Base-by-base conservation (phyloP, 2,797 vertebrate genomes). In the Lacerta viridis region DNA sequence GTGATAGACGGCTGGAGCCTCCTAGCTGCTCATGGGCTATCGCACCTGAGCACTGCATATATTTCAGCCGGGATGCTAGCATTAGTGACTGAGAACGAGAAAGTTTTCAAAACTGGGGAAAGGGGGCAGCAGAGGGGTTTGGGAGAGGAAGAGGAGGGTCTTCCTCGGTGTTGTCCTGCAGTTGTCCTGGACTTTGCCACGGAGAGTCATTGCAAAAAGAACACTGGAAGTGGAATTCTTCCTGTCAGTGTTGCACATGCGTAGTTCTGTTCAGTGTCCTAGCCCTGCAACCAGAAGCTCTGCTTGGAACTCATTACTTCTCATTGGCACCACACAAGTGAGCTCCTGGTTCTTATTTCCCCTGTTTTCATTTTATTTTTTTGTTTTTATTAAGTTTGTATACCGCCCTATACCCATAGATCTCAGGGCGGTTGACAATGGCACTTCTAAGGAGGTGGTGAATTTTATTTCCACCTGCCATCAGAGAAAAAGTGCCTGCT, bases 381-480 rank as follows among this genome's bases (percentile, higher is more conserved):
- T 55, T 55, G 50, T 55, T 55, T 55, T 55, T 55, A 55, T 55
- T 55, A 55, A 55, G 15, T 55, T 55, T 55, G 13, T 55, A 55
- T 55, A 55, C 50, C 13, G 0, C 50, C 50, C 50, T 55, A 15
- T 15, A 55, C 50, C 13, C 3, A 55, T 55, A 55, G 50, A 55
- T 55, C 50, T 55, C 50, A 55, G 50, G 50, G 50, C 50, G 13
- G 50, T 82, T 87, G 39, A 74, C 86, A 82, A 64, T 97, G 96
- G 93, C 95, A 97, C 96, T 95, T 96, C 74, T 96, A 96, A 96
- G 97, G 94, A 96, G 95, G 96, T 90, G 93, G 96, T 96, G 96
- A 97, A 97, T 97, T 97, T 97, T 95, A 96, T 98, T 97, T 97
- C 93, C 97, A 97, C 97, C 97, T 97, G 97, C 97, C 97, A 96